Evolutionary conservation across 2,113 vertebrate genomes (phyloP), one percentile per base, ranked within the genome.

Genomic region (Lagenorhynchus albirostris): DNA sequence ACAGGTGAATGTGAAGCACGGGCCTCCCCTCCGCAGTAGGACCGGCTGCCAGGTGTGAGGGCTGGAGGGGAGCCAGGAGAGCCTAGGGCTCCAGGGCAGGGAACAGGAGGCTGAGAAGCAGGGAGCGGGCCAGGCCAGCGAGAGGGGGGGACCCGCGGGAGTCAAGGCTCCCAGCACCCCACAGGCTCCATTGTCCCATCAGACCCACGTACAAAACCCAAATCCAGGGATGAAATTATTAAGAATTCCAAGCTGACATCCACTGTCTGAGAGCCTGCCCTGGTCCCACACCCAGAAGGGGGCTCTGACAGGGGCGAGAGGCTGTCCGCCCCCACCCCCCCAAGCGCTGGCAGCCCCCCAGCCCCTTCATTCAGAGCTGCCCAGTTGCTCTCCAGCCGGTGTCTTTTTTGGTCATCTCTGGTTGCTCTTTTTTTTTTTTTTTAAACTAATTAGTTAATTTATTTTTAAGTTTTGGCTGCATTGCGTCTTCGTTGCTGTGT

Each of bases 121-220:
- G 25, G 67, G 26, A 13, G 31, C 44, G 33, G 76, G 18, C 10
- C 29, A 10, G 80, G 65, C 3, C 23, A 21, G 74, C 0, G 3
- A n/a, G 20, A 4, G 6, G 17, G 0, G 5, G 82, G 44, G 9
- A 8, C n/a, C 31, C 7, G 20, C 3, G 0, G 1, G 12, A 25
- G 70, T 6, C 80, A 1, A 3, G 58, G 18, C 38, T 36, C 5
- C 4, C 1, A 3, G 15, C 5, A 8, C 15, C 8, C 36, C 31
- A 21, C 47, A 29, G 38, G 20, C 26, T 4, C n/a, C 36, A 1
- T 8, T 2, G 47, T n/a, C 50, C 76, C 5, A 1, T 9, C 0
- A 1, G 38, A 36, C 23, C 36, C 8, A 2, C 3, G 1, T 31
- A 36, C 3, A 21, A 47, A 26, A 36, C 50, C 38, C 38, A 8